phyloP scores from a whole-genome alignment of 2,113 vertebrate species.

The Cygnus atratus region DNA sequence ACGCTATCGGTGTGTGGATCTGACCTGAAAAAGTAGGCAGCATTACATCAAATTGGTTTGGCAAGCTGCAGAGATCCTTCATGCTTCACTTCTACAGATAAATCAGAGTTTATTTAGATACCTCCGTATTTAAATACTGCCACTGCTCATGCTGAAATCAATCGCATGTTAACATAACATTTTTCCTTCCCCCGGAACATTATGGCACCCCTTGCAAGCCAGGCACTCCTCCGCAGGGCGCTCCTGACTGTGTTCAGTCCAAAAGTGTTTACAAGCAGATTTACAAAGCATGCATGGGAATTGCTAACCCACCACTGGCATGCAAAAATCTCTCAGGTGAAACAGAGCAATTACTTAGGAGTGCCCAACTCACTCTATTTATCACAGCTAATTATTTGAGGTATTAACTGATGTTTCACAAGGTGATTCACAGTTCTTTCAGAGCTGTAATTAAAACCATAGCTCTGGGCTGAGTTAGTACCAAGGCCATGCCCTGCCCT shows the following conservation, averaged over 20 bases:
- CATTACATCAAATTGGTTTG: neutral
- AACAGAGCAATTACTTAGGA: conserved; percentile 35
- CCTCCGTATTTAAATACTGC: neutral
- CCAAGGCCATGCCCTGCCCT: neutral
- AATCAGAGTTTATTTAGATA: neutral
- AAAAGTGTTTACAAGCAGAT: rapidly evolving
- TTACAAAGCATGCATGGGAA: neutral
- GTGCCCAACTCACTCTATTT: neutral
- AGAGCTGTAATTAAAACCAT: conserved; percentile 36
- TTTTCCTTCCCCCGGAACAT: neutral
- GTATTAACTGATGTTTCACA: conserved; percentile 9
- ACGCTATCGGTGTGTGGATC: rapidly evolving
- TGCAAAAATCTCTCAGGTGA: conserved; percentile 24
- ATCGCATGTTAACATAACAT: neutral
- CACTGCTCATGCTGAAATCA: neutral
- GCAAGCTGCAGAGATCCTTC: neutral
- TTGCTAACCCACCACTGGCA: neutral
- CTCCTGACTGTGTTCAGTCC: neutral
- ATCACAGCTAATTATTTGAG: conserved; percentile 51
- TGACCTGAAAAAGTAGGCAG: neutral
- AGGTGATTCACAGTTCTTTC: conserved; percentile 3
- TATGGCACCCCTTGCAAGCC: neutral
- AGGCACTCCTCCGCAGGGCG: neutral
- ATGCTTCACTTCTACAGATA: neutral
- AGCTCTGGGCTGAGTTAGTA: neutral